Evolutionary conservation across 2,113 vertebrate species (phyloP), one percentile per base, ranked within the genome.

Genomic region (Callopanchax toddi): DNA sequence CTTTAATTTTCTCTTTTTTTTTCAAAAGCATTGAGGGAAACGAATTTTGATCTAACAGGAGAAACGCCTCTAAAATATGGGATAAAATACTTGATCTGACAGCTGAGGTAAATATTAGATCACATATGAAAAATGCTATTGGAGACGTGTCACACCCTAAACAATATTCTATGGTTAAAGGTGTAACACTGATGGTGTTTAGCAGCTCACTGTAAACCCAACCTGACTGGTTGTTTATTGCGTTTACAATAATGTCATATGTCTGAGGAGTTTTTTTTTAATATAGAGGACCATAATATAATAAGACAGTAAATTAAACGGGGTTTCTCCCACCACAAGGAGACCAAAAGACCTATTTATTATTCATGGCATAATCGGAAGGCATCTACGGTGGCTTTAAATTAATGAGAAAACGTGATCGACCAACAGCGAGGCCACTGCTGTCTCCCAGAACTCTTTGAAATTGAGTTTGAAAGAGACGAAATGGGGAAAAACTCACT

Each of bases 381-480:
- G 75, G 78, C 84, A 86, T 89, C 86, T 78, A 75, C 26, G 40
- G 65, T 29, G 51, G 60, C 76, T 85, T 82, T 85, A 81, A 85
- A 89, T 90, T 79, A 89, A 92, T 87, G 83, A 86, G 78, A 85
- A 92, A 89, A 88, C 84, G 71, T 79, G 87, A 92, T 91, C 62
- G 75, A 85, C 84, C 85, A 78, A 76, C 78, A 70, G 57, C 43
- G 69, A 82, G 74, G 82, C 71, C 51, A 55, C 74, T 34, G 74
- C 79, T 71, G 80, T 89, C 78, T 86, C 76, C 54, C 56, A 57
- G 39, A 84, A 79, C 57, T 70, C 77, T 80, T 83, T 86, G 51
- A 89, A 92, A 93, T 88, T 82, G 78, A 86, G 83, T 90, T 90
- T 82, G 85, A 90, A 89, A 78, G 76, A 72, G 44, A 76, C 49